Conservation (phyloP, 2,888 invertebrate genomes). For the Gnatocerus cornutus region DNA sequence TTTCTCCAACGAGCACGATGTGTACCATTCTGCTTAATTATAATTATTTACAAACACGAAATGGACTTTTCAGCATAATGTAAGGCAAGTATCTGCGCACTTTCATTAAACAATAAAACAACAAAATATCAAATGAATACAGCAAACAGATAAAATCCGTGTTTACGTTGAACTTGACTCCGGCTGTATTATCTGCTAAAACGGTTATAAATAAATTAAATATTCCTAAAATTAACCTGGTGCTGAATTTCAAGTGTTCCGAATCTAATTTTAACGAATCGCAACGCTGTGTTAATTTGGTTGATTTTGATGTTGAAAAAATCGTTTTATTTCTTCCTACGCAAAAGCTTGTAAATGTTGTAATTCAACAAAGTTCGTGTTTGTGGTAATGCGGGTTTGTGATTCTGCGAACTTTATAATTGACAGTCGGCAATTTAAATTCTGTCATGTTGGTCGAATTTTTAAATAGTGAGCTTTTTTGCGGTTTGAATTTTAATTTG, state of each 20-base stretch:
- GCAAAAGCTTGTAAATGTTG: not conserved
- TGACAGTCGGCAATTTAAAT: not conserved
- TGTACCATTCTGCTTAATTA: not conserved
- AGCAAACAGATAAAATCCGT: slow-evolving; percentile 21
- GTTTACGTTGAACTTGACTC: slow-evolving; percentile 27
- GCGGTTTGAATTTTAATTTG: not conserved
- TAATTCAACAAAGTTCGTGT: not conserved
- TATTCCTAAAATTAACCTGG: slow-evolving; percentile 10
- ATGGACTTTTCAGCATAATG: not conserved
- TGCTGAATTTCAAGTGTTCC: not conserved
- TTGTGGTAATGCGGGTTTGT: slow-evolving; percentile 5
- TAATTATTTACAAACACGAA: not conserved
- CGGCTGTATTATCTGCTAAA: slow-evolving; percentile 19
- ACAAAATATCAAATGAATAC: slow-evolving; percentile 20
- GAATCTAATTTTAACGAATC: slow-evolving; percentile 15
- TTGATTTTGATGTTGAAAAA: slow-evolving; percentile 17
- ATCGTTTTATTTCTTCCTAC: not conserved
- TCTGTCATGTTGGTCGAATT: not conserved
- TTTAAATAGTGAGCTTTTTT: not conserved
- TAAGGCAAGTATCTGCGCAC: slow-evolving; percentile 13
- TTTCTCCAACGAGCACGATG: not conserved
- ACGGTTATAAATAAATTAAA: slow-evolving; percentile 25
- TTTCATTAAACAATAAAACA: slow-evolving; percentile 27
- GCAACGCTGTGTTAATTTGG: not conserved
- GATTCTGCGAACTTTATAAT: not conserved